Percentiles rank a stretch among this genome's conserved stretches.
phyloP scores from a whole-genome alignment of 2,797 vertebrate genomes.

The Alosa sapidissima region DNA sequence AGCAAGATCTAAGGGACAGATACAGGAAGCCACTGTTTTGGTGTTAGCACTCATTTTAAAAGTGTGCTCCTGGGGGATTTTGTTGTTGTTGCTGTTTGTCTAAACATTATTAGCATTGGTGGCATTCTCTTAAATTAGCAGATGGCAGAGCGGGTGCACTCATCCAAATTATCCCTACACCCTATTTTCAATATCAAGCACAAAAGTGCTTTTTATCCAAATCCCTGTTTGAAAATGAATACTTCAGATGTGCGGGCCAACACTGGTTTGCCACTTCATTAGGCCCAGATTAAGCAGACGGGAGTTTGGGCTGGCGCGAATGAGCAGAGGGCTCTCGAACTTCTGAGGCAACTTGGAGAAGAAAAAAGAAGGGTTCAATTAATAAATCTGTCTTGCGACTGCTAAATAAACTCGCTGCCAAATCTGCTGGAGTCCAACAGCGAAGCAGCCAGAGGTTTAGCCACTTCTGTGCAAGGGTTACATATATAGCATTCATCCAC shows the following conservation, averaged over 20 bases:
- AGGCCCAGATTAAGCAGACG: not conserved
- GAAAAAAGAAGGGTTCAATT: slow-evolving; percentile 13
- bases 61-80: not conserved
- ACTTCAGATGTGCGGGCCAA: slow-evolving; percentile 1
- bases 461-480: not conserved
- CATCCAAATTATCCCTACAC: slow-evolving; percentile 10
- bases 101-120: slow-evolving; percentile 1
- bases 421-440: not conserved
- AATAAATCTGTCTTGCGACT: slow-evolving; percentile 13
- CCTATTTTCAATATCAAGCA: slow-evolving; percentile 12
- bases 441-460: not conserved
- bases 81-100: not conserved
- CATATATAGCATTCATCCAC: slow-evolving; percentile 1
- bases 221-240: slow-evolving; percentile 1
- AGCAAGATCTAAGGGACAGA: not conserved
- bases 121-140: not conserved
- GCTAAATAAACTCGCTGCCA: not conserved
- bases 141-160: not conserved
- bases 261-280: slow-evolving; percentile 13
- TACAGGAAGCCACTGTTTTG: not conserved
- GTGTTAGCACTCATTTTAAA: not conserved
- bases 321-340: slow-evolving; percentile 1
- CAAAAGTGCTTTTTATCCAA: slow-evolving; percentile 14
- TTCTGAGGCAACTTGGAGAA: not conserved
- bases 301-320: not conserved